phyloP scores from a whole-genome alignment of 1,140 invertebrate genomes.

The Agrypnia vestita region DNA sequence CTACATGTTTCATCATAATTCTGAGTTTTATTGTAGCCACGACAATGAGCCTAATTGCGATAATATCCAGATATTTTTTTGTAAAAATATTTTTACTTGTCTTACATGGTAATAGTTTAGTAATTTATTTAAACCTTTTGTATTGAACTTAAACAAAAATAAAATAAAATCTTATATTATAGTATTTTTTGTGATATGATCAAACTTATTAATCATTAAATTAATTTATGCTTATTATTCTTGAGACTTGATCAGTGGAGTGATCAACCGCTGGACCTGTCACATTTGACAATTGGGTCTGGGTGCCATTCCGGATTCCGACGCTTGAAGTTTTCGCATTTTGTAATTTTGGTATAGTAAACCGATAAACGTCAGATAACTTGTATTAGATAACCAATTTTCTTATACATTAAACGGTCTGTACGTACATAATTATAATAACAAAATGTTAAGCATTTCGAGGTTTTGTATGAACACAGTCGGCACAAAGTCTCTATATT shows the following conservation, averaged over 20 bases:
- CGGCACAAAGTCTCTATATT: conserved; percentile 41
- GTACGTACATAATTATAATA: neutral
- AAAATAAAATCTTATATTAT: neutral
- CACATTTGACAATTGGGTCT: conserved; percentile 9
- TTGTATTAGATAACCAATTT: conserved; percentile 9
- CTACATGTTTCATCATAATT: too few relatives aligned
- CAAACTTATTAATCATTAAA: neutral
- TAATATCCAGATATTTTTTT: too few relatives aligned
- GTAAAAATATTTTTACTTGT: too few relatives aligned
- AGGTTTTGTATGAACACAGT: conserved; percentile 17
- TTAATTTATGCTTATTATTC: too few relatives aligned
- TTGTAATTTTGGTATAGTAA: too few relatives aligned
- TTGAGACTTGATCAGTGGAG: too few relatives aligned
- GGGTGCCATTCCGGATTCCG: neutral
- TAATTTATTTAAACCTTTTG: too few relatives aligned
- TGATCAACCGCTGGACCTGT: neutral
- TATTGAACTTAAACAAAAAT: neutral
- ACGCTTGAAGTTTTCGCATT: too few relatives aligned
- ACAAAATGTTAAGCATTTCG: conserved; percentile 49
- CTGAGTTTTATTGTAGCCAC: too few relatives aligned
- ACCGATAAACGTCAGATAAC: neutral
- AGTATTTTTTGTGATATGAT: neutral
- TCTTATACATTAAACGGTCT: neutral
- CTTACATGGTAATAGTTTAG: too few relatives aligned
- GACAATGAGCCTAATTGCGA: too few relatives aligned